Percentiles rank a stretch among this genome's conserved stretches.
Conservation (phyloP, 2,888 invertebrate genomes). For the Gastracanthus pulcherrimus region DNA sequence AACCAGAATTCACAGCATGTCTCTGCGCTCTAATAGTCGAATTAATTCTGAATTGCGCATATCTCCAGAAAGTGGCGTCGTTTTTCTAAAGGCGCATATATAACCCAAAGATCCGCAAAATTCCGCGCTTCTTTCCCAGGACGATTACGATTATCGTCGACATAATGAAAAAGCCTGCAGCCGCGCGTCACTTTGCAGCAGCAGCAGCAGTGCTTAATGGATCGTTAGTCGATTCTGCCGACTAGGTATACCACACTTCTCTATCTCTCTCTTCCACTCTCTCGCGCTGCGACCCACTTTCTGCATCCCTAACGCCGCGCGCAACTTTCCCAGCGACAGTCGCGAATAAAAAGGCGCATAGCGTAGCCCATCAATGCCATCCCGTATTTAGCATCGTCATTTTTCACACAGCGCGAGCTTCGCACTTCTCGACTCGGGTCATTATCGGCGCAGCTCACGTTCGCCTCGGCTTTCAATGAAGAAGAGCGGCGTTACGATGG, state of each 20-base stretch:
- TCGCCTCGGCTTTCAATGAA: background rate
- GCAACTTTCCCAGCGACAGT: no score
- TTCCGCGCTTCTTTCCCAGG: no score
- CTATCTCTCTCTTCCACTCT: no score
- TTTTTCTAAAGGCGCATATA: background rate
- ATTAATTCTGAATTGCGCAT: no score
- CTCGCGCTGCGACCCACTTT: slow-evolving; percentile 26
- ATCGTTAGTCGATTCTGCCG: slow-evolving; percentile 20
- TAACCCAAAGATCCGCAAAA: no score
- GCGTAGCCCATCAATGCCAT: background rate
- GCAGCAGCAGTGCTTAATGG: slow-evolving; percentile 7
- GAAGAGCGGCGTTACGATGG: no score
- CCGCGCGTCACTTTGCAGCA: no score
- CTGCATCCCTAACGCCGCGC: background rate
- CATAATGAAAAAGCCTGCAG: background rate
- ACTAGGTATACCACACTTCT: no score
- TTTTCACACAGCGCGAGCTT: background rate
- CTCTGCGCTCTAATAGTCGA: no score
- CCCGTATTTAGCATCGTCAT: background rate
- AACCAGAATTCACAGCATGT: no score
- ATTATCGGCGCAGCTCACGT: background rate
- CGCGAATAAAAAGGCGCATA: background rate
- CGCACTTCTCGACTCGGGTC: background rate
- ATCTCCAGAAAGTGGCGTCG: no score
- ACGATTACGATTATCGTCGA: background rate